Evolutionary conservation across 2,797 vertebrate genomes (phyloP), one percentile per base, ranked within the genome.

Genomic region (Echiichthys vipera): DNA sequence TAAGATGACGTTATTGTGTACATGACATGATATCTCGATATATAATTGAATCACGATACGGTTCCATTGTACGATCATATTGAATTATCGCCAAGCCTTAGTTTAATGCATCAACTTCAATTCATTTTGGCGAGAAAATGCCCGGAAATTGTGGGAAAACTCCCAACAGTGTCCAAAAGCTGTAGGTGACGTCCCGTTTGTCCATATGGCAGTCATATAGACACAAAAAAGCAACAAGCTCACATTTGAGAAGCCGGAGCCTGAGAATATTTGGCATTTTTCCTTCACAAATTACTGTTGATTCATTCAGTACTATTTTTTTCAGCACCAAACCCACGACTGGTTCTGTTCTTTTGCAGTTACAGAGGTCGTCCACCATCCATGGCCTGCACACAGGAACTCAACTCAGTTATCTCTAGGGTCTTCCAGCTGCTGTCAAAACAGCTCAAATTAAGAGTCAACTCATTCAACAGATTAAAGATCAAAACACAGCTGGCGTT

Each of bases 341-440:
- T 13, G 20, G 50, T 9, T 30, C 15, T 50, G 5, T 11, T 50
- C 0, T 55, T 47, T 25, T 10, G 30, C 3, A 1, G 9, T 39
- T 32, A 65, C 13, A 47, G 2, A 36, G 11, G 27, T 24, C 13
- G 37, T 50, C 39, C 30, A 45, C n/a, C 17, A 5, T 46, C 27
- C 45, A 49, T 11, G 7, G 55, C 32, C 11, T 27, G 64, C 37
- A 68, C 18, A 71, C 50, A 68, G 9, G 12, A 46, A 53, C 55
- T 57, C 36, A 55, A 39, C 34, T 45, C 12, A 71, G 43, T 34
- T 50, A 29, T 56, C 32, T 22, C 12, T 12, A 51, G 25, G 18
- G n/a, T 37, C 36, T 50, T 49, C 47, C 59, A 51, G 67, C 50
- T 47, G 63, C 59, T 45, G 49, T 43, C 30, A 77, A 49, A 42